Percentiles rank a stretch among this genome's conserved stretches.
Conservation (phyloP, 1,140 invertebrate species). For the Drosophila fuyamai region DNA sequence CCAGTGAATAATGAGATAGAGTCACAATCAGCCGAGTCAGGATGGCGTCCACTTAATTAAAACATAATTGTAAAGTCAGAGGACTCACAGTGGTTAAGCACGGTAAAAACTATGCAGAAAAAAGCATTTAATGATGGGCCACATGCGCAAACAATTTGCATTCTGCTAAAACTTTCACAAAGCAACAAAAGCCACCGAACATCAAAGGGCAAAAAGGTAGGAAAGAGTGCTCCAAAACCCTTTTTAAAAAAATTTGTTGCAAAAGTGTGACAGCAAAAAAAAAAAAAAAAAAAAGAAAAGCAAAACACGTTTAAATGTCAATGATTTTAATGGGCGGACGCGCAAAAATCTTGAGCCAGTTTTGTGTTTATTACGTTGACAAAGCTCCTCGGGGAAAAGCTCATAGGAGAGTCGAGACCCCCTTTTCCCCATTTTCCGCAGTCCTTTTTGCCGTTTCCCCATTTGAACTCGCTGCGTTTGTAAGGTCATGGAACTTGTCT, state of each 20-base stretch:
- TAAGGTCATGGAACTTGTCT: conserved; percentile 84
- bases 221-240: conserved; percentile 39
- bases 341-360: conserved; percentile 81
- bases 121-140: conserved; percentile 73
- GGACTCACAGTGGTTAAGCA: conserved; percentile 35
- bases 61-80: conserved; percentile 69
- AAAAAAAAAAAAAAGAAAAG: conserved; percentile 2
- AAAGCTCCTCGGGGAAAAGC: conserved; percentile 33
- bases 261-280: conserved; percentile 64
- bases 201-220: conserved; percentile 55
- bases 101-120: conserved; percentile 26
- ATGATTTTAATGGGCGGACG: conserved; percentile 83
- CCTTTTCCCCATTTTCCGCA: conserved; percentile 25
- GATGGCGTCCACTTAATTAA: conserved; percentile 71
- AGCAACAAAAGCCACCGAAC: conserved; percentile 56
- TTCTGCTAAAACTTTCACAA: conserved; percentile 47
- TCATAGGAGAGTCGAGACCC: conserved; percentile 22
- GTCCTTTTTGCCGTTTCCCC: conserved; percentile 25
- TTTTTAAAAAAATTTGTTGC: conserved; percentile 57
- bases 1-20: conserved; percentile 1
- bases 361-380: conserved; percentile 76
- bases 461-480: conserved; percentile 70
- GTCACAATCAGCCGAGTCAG: conserved; percentile 26
- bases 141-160: conserved; percentile 55
- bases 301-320: conserved; percentile 76